These are phyloP conservation scores for Bubo blakistoni DNA, from an alignment of 2,113 vertebrate species.

Conservation along the genomic window DNA sequence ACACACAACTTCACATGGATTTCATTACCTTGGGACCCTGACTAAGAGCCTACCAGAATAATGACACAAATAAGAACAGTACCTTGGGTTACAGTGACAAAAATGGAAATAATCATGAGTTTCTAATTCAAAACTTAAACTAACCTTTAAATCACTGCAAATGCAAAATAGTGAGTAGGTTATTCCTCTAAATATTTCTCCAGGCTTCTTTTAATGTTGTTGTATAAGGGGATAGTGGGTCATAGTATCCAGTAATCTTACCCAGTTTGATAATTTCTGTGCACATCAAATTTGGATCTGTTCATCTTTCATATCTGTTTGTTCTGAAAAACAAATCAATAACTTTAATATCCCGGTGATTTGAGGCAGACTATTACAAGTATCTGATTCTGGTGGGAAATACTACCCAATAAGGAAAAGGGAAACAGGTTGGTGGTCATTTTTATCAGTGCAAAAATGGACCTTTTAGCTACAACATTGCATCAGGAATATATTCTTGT, in stretches of 20 bases:
- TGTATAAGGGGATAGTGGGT: neutral
- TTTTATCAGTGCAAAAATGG: neutral
- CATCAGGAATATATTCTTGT: neutral
- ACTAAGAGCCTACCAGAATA: neutral
- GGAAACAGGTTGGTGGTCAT: neutral
- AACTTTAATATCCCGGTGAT: neutral
- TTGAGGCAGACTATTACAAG: neutral
- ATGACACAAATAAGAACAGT: neutral
- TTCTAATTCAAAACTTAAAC: neutral
- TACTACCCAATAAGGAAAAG: neutral
- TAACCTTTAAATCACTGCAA: neutral
- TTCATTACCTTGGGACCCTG: neutral
- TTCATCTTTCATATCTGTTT: neutral
- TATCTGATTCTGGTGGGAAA: neutral
- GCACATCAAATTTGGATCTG: neutral
- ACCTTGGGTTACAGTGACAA: neutral
- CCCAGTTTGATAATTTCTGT: neutral
- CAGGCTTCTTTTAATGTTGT: neutral
- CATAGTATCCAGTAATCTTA: neutral
- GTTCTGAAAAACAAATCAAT: neutral
- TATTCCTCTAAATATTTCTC: neutral
- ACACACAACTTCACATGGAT: fast-evolving
- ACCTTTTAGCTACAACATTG: neutral
- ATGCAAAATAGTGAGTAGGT: neutral
- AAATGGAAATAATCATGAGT: neutral